Conservation (phyloP, 2,797 vertebrate species). For the Anguilla megastoma region DNA sequence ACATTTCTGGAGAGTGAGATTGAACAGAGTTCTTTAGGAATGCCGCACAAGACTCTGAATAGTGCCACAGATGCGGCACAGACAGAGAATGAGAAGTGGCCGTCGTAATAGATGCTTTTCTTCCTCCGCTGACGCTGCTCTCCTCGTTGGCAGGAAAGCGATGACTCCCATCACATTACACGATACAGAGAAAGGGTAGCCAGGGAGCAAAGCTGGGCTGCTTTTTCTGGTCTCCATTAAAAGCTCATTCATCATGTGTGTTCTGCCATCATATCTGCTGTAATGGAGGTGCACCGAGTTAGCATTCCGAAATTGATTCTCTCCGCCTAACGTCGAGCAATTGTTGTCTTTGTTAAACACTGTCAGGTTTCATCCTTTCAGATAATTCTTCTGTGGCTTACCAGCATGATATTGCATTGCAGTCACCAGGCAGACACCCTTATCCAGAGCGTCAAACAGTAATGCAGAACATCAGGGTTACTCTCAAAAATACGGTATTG, state of each 20-base stretch:
- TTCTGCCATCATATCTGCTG: neutral
- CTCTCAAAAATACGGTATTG: too few species aligned
- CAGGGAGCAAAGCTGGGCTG: neutral
- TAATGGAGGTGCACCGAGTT: neutral
- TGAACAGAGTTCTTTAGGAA: neutral
- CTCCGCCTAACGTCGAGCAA: neutral
- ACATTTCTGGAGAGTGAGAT: neutral
- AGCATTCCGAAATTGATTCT: neutral
- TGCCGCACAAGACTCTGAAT: neutral
- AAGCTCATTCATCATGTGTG: neutral
- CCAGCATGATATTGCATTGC: too few species aligned
- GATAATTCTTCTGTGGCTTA: too few species aligned
- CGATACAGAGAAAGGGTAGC: too few species aligned
- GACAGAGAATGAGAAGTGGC: neutral
- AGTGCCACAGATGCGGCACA: neutral
- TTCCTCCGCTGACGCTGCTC: neutral
- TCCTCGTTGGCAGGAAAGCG: neutral
- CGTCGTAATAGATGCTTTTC: neutral
- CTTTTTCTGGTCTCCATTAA: conserved; percentile 8
- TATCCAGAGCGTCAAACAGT: too few species aligned
- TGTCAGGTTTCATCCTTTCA: neutral
- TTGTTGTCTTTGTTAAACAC: neutral
- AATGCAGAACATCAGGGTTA: too few species aligned
- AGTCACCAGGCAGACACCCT: too few species aligned
- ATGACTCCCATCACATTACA: neutral